Evolutionary conservation across 2,888 invertebrate genomes (phyloP), one percentile per base, ranked within the genome.

Genomic region (Adelphocoris suturalis): DNA sequence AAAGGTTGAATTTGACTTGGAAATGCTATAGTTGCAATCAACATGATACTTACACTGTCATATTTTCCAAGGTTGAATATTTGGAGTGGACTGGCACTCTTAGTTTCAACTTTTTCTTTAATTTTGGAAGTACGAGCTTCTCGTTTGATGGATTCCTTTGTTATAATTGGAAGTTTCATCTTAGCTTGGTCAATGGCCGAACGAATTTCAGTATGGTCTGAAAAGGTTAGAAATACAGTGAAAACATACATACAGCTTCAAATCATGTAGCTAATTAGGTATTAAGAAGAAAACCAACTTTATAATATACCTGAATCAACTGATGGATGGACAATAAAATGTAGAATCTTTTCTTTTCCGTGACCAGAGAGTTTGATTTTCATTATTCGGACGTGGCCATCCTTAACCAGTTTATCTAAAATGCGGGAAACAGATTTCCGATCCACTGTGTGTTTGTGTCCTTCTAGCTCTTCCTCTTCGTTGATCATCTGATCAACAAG

Each of bases 361-460:
- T 93, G 93, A 52, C 93, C 93, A 61, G 93, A 94, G 57, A 96
- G 92, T 81, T 93, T 92, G n/a, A 95, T 92, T 90, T 92, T 92
- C 27, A 94, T 94, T 23, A 94, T 93, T 92, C 95, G 95, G 9
- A 96, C 93, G 89, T 95, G 94, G 13, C 95, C 95, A 80, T 95
- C 95, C 88, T 93, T 93, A 0, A 94, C 94, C 90, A 97, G 93
- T 89, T 94, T 94, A 37, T 94, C 93, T 27, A 96, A 92, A 19
- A 97, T 92, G 19, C 96, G 94, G 11, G 94, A 92, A 37, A 97
- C 92, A 0, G 96, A 96, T 92, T 96, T 96, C 91, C 95, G 95
- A 92, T 96, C 96, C 80, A 96, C 95, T 89, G 93, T 94, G 0
- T 94, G 95, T 9, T 94, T 93, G 82, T 94, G 93, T 0, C 95